Evolutionary conservation across 2,113 vertebrate genomes (phyloP), one percentile per base, ranked within the genome.

Genomic region (Macrotus californicus): DNA sequence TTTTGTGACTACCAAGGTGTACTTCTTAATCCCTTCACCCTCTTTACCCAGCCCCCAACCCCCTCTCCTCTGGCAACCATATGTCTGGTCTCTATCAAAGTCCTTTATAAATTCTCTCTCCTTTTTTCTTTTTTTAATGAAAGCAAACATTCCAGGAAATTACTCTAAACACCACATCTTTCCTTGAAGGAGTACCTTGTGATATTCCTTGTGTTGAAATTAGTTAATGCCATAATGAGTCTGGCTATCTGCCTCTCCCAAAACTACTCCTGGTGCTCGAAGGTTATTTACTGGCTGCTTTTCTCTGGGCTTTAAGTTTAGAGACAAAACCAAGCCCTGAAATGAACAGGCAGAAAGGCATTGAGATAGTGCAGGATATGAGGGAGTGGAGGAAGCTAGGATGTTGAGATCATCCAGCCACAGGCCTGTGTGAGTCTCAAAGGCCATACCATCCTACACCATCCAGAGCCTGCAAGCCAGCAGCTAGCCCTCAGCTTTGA

Each of bases 291-390:
- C 46, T n/a, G 56, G 76, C 61, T 91, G n/a, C 54, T 88, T 94
- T 94, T 50, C 16, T 43, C 31, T 82, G 64, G 69, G 19, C 14
- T 79, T 16, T 77, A 72, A 93, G 36, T 64, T 72, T 72, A 90
- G n/a, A 94, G 66, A 81, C 19, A 72, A 77, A 97, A 88, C 72
- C 10, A 39, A 86, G 26, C 43, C 69, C 72, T 93, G 80, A 94
- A 93, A 81, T 86, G 73, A 93, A 84, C 10, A 91, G 61, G 82
- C 29, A 19, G 31, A 72, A 54, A 94, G 48, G 36, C 41, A n/a
- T 2, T 48, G 70, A 96, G 61, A 43, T n/a, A 77, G 12, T 31
- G 6, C 31, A 48, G 73, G 29, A 76, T 61, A 50, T 48, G 43
- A 82, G 36, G 26, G 24, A 48, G 34, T 46, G 12, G 77, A 76